These are phyloP conservation scores for Panurus biarmicus DNA, from an alignment of 2,113 vertebrate genomes.

Conservation along the genomic window DNA sequence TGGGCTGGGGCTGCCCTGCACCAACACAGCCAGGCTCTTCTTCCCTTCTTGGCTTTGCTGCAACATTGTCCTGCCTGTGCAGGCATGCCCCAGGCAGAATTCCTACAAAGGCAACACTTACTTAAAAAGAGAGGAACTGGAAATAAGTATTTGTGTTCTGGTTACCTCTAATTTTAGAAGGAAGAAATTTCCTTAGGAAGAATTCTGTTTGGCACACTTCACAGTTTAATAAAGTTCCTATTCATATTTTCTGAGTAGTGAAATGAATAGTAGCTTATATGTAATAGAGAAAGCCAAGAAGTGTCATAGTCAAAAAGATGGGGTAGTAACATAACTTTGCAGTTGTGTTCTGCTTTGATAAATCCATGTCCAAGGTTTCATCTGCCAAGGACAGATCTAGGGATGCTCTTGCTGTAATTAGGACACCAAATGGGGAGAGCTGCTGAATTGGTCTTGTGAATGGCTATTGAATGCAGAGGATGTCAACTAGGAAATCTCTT, in stretches of 20 bases:
- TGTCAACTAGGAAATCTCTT: background rate
- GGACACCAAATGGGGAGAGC: background rate
- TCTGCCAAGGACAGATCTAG: background rate
- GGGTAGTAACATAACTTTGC: background rate
- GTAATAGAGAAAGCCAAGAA: background rate
- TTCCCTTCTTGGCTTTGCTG: background rate
- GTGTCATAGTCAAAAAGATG: background rate
- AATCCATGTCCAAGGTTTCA: background rate
- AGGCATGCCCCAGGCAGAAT: background rate
- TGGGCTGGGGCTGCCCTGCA: background rate
- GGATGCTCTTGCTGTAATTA: background rate
- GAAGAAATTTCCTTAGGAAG: background rate
- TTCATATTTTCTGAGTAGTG: background rate
- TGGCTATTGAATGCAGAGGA: background rate
- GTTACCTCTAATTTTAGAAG: background rate
- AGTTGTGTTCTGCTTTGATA: background rate
- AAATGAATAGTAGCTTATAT: background rate
- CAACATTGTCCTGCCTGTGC: background rate
- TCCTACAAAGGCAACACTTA: background rate
- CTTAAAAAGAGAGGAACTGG: background rate
- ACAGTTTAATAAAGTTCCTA: background rate
- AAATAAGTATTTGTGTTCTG: background rate
- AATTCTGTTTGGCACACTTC: background rate
- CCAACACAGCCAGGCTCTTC: background rate
- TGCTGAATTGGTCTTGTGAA: background rate